Base-by-base conservation (phyloP, 2,888 invertebrate genomes). In the Nematopogon swammerdamellus region DNA sequence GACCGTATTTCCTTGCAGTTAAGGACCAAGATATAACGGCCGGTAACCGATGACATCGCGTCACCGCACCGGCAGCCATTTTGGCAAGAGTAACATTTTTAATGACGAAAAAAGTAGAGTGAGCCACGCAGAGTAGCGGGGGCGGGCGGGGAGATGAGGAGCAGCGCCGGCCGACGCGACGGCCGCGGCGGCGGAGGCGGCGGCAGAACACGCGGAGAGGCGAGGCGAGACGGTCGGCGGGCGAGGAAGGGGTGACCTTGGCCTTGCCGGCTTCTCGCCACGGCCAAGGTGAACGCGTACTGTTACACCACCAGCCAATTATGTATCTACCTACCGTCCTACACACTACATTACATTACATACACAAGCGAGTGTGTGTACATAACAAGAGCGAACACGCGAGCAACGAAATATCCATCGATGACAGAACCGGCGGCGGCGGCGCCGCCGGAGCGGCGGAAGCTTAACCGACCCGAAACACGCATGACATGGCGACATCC, bases 211-310 rank as follows among this genome's bases (percentile, higher is more conserved):
- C 75, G 56, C 56, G 56, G 56, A 55, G 56, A 55, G 57, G 54
- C 49, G 50, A 46, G 55, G 53, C 50, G 54, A n/a, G n/a, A n/a
- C n/a, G n/a, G n/a, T n/a, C n/a, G n/a, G n/a, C n/a, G n/a, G n/a
- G n/a, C n/a, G n/a, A n/a, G 50, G 49, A 48, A 53, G 55, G 46
- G 59, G 63, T 67, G 72, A 65, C 76, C 75, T 75, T 76, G 75
- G 76, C 75, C 75, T 77, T 75, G 76, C 71, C 68, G 58, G 61
- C 67, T 43, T 14, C 65, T 67, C 70, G 72, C 17, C 65, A 67
- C 70, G 72, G 73, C 71, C 75, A 72, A 73, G 75, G 75, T 72
- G 73, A 72, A 67, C 67, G 63, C 61, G 64, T 64, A 63, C 58
- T 67, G 59, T 58, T 65, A 65, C 63, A 67, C 62, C 67, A 36